These are phyloP conservation scores for Furcula furcula DNA, from an alignment of 2,888 invertebrate genomes.

Conservation along the genomic window DNA sequence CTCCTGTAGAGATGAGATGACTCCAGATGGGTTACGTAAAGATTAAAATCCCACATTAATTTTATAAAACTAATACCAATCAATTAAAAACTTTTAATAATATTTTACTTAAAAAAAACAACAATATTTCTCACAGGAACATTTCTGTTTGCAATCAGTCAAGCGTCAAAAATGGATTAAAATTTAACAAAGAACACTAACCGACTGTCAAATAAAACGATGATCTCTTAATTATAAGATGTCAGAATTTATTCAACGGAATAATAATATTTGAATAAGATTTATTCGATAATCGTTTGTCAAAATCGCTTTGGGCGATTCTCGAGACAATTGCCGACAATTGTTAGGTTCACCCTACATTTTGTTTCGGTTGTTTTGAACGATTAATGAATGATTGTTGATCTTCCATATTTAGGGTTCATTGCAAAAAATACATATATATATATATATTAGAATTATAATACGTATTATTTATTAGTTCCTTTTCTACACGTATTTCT, in stretches of 20 bases:
- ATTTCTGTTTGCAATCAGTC: conserved; percentile 42
- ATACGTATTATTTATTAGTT: no score
- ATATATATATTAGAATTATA: no score
- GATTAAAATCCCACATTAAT: no score
- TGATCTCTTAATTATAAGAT: conserved; percentile 33
- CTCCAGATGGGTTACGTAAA: no score
- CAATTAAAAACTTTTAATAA: no score
- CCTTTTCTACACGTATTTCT: no score
- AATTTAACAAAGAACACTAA: conserved; percentile 47
- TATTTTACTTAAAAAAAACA: conserved; percentile 6
- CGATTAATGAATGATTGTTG: conserved; percentile 29
- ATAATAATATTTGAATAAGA: conserved; percentile 66
- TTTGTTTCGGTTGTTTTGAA: conserved; percentile 28
- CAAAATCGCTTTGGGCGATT: conserved; percentile 44
- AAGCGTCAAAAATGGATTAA: conserved; percentile 60
- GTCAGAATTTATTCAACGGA: conserved; percentile 72
- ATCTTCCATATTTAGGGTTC: conserved; percentile 13
- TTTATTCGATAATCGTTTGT: conserved; percentile 56
- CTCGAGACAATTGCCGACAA: conserved; percentile 15
- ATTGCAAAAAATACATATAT: conserved; percentile 7
- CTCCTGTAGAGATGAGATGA: no score
- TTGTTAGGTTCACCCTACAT: conserved; percentile 23
- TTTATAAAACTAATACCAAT: no score
- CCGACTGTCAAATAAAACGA: conserved; percentile 47
- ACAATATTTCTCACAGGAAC: conserved; percentile 49